These are phyloP conservation scores for Genyomyrus donnyi DNA, from an alignment of 2,113 vertebrate genomes.

Conservation along the genomic window DNA sequence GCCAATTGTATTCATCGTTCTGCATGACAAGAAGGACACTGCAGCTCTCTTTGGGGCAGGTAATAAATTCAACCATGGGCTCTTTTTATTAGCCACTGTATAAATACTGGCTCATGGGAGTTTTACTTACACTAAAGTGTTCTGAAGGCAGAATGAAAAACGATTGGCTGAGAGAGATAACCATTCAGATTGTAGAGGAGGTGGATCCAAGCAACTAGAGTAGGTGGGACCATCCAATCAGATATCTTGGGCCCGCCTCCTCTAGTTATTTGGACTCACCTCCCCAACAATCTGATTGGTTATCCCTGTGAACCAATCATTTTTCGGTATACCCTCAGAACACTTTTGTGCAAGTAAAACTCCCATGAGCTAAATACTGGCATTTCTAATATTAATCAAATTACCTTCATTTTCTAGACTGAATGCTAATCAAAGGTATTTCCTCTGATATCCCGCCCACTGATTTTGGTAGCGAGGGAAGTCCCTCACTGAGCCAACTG, in stretches of 20 bases:
- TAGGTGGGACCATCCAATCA: no score
- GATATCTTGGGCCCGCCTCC: no score
- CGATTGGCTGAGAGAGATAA: no score
- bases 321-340: no score
- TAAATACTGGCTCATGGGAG: not conserved
- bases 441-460: not conserved
- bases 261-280: no score
- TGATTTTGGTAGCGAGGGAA: not conserved
- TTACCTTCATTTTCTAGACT: not conserved
- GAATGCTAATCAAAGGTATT: not conserved
- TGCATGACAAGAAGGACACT: not conserved
- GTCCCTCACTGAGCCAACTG: not conserved
- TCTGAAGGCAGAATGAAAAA: no score
- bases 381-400: not conserved
- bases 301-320: no score
- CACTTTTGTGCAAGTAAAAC: no score
- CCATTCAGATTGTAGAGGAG: no score
- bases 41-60: constrained; percentile 2
- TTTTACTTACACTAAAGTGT: no score
- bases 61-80: not conserved
- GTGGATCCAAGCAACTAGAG: no score
- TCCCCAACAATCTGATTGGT: no score
- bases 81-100: not conserved
- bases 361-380: not conserved
- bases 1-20: constrained; percentile 2